Base-by-base conservation (phyloP, 2,797 vertebrate genomes). In the Gymnothorax reevesii region DNA sequence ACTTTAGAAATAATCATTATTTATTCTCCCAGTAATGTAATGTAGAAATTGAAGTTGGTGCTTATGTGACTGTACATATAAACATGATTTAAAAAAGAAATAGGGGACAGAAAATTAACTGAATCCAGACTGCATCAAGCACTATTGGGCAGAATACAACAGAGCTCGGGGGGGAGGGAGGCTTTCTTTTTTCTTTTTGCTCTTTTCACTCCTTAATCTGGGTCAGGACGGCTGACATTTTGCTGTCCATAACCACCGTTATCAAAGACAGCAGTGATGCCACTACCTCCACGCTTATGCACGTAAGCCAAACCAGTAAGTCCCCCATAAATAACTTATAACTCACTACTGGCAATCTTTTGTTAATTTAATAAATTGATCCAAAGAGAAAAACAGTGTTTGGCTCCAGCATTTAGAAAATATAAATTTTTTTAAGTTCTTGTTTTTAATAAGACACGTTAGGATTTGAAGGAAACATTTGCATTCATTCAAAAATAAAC, bases 11-110 rank as follows among this genome's bases (percentile, higher is more conserved):
- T 79, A 1, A 52, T 79, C 6, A 52, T 20, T 8, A 83, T 87
- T 75, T 75, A 75, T 33, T 17, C 7, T n/a, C 20, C 77, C 57
- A 86, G 86, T 89, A 33, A 66, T 27, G 88, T 91, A 91, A 69
- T 7, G 8, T 25, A 69, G 33, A 42, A 25, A 69, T 88, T 91
- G 88, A 87, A 86, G 87, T 91, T 89, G 66, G 66, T 92, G 25
- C 13, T 10, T 75, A 12, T 69, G 25, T 69, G 64, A 69, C 64
- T 3, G 64, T 42, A 7, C 25, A 2, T 75, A 75, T 33, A 75
- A 2, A 75, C 71, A 75, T 75, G 71, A 75, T 75, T 42, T 42
- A 7, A 69, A 25, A 0, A n/a, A n/a, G 12, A 69, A 69, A 25
- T 69, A 6, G 71, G 71, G 15, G 33, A 75, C 9, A 75, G 13